phyloP scores from a whole-genome alignment of 1,140 invertebrate species.

The Cydia splendana region DNA sequence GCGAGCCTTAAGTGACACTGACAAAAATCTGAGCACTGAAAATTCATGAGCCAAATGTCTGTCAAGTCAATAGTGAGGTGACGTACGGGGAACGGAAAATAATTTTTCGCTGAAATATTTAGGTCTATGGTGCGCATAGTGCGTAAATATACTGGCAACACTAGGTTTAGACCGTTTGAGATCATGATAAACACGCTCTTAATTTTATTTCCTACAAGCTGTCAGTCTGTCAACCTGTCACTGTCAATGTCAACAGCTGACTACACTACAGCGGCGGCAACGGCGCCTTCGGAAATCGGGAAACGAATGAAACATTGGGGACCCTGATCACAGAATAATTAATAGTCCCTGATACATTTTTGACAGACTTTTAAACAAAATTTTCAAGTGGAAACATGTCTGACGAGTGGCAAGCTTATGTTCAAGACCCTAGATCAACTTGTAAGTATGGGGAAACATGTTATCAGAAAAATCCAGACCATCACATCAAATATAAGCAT shows the following conservation, averaged over 20 bases:
- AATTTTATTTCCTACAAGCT: neutral
- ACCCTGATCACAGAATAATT: too few species aligned
- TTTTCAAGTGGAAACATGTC: slow-evolving; percentile 51
- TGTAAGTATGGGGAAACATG: slow-evolving; percentile 91
- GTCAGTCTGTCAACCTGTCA: neutral
- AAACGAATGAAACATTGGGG: too few species aligned
- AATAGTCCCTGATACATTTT: neutral
- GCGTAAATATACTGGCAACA: neutral
- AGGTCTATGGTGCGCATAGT: neutral
- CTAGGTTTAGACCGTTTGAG: neutral
- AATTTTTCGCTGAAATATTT: too few species aligned
- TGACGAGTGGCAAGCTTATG: slow-evolving; percentile 59
- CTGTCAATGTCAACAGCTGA: neutral
- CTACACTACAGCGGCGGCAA: too few species aligned
- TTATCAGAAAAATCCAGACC: slow-evolving; percentile 91
- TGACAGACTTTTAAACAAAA: neutral
- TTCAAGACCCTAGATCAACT: slow-evolving; percentile 63
- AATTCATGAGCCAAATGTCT: slow-evolving; percentile 39
- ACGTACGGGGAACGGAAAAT: slow-evolving; percentile 4
- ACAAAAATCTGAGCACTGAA: slow-evolving; percentile 42
- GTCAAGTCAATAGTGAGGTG: slow-evolving; percentile 28
- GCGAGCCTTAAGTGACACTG: slow-evolving; percentile 41
- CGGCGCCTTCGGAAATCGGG: too few species aligned
- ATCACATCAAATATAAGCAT: slow-evolving; percentile 89
- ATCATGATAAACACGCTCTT: neutral